Evolutionary conservation across 1,140 invertebrate genomes (phyloP).

Genomic region (Formica exsecta): DNA sequence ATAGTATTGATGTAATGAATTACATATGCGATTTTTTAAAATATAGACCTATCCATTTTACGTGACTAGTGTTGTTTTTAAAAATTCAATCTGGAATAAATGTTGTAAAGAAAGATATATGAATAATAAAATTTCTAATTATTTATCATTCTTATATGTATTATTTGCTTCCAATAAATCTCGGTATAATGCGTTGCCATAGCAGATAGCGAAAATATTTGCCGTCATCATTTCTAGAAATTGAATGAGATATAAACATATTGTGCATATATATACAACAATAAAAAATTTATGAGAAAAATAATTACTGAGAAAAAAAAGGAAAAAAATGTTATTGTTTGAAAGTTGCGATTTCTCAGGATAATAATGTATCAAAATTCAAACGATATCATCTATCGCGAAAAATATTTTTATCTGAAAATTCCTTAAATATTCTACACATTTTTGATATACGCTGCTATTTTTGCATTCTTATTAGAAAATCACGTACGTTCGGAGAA

Average conservation of each 20-base stretch:
- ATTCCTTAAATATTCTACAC: conserved; percentile 14
- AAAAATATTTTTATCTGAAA: conserved; percentile 36
- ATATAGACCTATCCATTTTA: neutral
- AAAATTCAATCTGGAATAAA: neutral
- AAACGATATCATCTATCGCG: neutral
- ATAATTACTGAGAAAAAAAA: conserved; percentile 6
- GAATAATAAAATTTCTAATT: neutral
- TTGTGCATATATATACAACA: neutral
- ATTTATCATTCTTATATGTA: neutral
- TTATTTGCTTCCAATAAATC: neutral
- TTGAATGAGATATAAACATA: neutral
- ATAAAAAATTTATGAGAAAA: neutral
- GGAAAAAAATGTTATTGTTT: neutral
- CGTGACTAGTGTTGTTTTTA: neutral
- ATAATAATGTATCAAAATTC: conserved; percentile 33
- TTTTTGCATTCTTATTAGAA: conserved; percentile 31
- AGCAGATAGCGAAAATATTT: conserved; percentile 12
- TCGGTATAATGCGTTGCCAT: neutral
- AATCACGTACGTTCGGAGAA: conserved; percentile 65
- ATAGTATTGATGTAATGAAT: conserved; percentile 29
- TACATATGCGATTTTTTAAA: conserved; percentile 1
- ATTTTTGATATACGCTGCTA: conserved; percentile 29
- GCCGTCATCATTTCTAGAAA: conserved; percentile 8
- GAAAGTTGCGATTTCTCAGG: conserved; percentile 9
- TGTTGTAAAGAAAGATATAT: neutral